A percentile compares a stretch with the other conserved stretches of the same genome.
Evolutionary conservation across 2,888 invertebrate genomes (phyloP).

Genomic region (Caenorhabditis sp.): DNA sequence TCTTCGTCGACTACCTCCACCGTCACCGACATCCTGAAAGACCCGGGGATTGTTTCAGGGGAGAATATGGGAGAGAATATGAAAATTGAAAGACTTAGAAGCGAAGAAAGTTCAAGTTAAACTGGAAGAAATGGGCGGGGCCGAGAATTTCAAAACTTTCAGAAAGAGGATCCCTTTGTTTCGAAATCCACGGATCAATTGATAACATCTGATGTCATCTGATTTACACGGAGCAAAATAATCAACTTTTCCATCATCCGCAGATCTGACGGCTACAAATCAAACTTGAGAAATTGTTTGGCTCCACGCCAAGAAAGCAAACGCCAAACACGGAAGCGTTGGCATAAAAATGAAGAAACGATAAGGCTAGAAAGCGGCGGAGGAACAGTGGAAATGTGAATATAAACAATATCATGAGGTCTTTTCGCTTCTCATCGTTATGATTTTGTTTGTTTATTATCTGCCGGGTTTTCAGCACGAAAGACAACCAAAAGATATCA

Average conservation of each 20-base stretch:
- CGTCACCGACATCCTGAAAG: slow-evolving; percentile 55
- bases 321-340: no score
- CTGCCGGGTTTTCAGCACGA: slow-evolving; percentile 20
- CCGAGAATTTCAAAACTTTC: neutral
- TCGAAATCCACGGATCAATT: no score
- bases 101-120: neutral
- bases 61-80: neutral
- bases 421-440: neutral
- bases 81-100: neutral
- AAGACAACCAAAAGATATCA: slow-evolving; percentile 31
- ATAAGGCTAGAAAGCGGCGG: slow-evolving; percentile 17
- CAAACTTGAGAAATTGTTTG: no score
- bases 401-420: slow-evolving; percentile 56
- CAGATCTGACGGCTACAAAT: no score
- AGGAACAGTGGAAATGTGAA: slow-evolving; percentile 22
- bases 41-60: neutral
- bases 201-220: no score
- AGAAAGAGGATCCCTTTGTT: neutral
- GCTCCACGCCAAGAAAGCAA: no score
- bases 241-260: no score
- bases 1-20: slow-evolving; percentile 55
- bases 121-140: neutral
- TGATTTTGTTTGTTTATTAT: slow-evolving; percentile 48
- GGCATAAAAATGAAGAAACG: neutral
- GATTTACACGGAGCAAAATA: no score